Percentiles rank a stretch among this genome's conserved stretches.
Evolutionary conservation across 2,888 invertebrate genomes (phyloP).

Genomic region (Athalia rosae): DNA sequence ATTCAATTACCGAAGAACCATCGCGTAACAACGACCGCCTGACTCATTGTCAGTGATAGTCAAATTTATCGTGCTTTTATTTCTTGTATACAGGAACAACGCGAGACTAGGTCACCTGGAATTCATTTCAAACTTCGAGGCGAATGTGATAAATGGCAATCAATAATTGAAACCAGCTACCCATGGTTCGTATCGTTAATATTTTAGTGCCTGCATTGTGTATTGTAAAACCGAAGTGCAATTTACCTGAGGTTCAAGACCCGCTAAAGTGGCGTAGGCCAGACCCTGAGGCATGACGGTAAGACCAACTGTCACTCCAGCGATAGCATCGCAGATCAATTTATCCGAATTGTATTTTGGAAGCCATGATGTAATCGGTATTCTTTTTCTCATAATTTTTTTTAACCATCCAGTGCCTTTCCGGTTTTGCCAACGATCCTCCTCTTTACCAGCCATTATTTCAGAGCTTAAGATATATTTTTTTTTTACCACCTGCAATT

Average conservation of each 20-base stretch:
- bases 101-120: no score
- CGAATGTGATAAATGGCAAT: not conserved
- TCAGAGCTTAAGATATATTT: not conserved
- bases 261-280: constrained; percentile 93
- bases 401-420: constrained; percentile 33
- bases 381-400: constrained; percentile 71
- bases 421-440: constrained; percentile 38
- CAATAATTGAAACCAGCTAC: not conserved
- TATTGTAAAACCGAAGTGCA: not conserved
- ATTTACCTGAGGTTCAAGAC: constrained; percentile 87
- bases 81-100: no score
- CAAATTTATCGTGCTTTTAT: no score
- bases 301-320: constrained; percentile 93
- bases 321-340: constrained; percentile 89
- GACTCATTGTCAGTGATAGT: no score
- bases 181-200: no score
- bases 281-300: constrained; percentile 95
- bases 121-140: not conserved
- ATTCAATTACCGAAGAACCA: not conserved
- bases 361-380: constrained; percentile 85
- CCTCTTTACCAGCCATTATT: constrained; percentile 19
- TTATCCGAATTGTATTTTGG: constrained; percentile 85
- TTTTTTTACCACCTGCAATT: not conserved
- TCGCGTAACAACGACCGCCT: no score
- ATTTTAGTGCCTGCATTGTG: no score